phyloP scores from a whole-genome alignment of 2,888 invertebrate species.

The Pecten maximus region DNA sequence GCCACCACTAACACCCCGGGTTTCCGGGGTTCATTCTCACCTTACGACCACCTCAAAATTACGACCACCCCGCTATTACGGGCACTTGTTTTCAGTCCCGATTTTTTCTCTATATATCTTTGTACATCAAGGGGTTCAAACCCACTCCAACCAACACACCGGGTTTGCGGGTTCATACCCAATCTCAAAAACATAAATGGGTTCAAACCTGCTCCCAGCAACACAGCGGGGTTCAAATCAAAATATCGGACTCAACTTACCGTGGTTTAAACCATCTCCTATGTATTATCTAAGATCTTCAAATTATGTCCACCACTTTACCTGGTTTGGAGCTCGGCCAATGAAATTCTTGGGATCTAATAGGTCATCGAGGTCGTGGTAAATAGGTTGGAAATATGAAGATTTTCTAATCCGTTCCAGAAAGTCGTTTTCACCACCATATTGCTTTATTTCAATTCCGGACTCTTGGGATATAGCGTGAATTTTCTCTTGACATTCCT shows the following conservation, averaged over 20 bases:
- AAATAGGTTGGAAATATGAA: constrained; percentile 92
- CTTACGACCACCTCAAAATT: too few relatives aligned
- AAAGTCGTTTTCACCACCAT: constrained; percentile 95
- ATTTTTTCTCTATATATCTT: too few relatives aligned
- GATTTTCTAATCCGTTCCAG: constrained; percentile 89
- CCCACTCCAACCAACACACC: too few relatives aligned
- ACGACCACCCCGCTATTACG: too few relatives aligned
- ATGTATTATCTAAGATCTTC: not conserved
- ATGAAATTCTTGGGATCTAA: constrained; percentile 93
- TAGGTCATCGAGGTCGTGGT: constrained; percentile 88
- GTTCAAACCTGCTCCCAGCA: too few relatives aligned
- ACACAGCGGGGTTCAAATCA: too few relatives aligned
- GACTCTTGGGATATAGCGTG: constrained; percentile 96
- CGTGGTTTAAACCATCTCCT: not conserved
- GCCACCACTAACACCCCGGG: too few relatives aligned
- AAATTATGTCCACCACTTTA: constrained; percentile 67
- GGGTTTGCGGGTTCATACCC: too few relatives aligned
- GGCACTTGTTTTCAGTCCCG: too few relatives aligned
- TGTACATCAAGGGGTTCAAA: too few relatives aligned
- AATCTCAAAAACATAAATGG: too few relatives aligned
- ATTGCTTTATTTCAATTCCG: constrained; percentile 93
- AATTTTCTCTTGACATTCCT: constrained; percentile 96
- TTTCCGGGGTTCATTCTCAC: too few relatives aligned
- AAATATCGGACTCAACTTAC: not conserved
- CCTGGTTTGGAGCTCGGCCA: constrained; percentile 94